A percentile compares a stretch with the other conserved stretches of the same genome.
These are phyloP conservation scores for Philereme transversata DNA, from an alignment of 2,888 invertebrate species.

Conservation along the genomic window DNA sequence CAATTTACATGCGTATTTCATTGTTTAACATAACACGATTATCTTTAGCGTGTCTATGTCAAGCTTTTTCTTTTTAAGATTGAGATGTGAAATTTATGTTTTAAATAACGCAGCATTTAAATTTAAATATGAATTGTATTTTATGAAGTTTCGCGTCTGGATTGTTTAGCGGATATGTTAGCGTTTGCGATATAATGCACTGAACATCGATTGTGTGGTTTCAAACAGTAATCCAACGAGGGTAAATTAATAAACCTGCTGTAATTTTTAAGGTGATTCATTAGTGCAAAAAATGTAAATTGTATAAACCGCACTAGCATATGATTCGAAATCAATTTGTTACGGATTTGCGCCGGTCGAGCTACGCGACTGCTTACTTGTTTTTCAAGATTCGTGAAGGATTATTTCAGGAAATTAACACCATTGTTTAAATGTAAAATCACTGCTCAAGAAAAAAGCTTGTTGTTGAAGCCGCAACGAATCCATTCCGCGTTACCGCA, in stretches of 20 bases:
- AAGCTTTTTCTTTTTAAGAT: conserved; percentile 30
- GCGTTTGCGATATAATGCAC: background rate
- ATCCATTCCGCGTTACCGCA: conserved; percentile 20
- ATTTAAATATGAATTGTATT: no score
- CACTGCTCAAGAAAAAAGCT: conserved; percentile 12
- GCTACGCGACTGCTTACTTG: conserved; percentile 42
- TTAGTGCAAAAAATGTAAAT: conserved; percentile 38
- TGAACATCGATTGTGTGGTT: background rate
- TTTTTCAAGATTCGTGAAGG: conserved; percentile 36
- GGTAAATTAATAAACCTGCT: conserved; percentile 2
- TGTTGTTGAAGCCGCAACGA: conserved; percentile 22
- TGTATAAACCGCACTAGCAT: conserved; percentile 38
- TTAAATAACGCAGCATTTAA: background rate
- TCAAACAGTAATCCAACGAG: background rate
- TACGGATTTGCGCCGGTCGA: conserved; percentile 53
- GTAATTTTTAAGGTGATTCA: conserved; percentile 24
- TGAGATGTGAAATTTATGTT: conserved; percentile 1
- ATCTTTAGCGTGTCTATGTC: conserved; percentile 27
- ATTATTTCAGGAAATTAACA: conserved; percentile 36
- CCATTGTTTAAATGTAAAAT: conserved; percentile 31
- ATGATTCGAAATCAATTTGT: conserved; percentile 54
- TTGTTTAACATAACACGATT: conserved; percentile 33
- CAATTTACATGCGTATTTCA: conserved; percentile 31
- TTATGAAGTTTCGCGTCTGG: background rate
- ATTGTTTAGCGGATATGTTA: no score